Conservation (phyloP, 2,888 invertebrate species). For the Sepioteuthis lessoniana region DNA sequence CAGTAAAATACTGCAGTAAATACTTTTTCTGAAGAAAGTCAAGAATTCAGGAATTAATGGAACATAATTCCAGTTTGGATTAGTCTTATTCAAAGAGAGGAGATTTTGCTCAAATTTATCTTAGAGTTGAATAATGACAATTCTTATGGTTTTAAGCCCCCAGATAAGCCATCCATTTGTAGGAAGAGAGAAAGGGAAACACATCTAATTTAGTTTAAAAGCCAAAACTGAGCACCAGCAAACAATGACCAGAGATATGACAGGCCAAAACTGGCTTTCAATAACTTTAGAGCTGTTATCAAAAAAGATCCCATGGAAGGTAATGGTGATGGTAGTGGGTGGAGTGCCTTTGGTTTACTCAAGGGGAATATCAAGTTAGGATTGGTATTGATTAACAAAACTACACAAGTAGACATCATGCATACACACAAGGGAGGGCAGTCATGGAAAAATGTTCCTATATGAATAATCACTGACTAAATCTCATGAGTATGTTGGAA, state of each 20-base stretch:
- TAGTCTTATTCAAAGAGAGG: neutral
- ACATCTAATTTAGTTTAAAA: neutral
- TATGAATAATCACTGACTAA: neutral
- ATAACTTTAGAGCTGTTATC: no score
- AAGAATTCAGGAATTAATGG: neutral
- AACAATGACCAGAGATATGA: neutral
- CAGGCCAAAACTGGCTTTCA: no score
- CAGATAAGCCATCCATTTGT: neutral
- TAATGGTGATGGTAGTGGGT: neutral
- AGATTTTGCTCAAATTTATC: neutral
- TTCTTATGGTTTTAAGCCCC: neutral
- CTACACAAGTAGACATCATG: neutral
- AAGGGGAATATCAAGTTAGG: neutral
- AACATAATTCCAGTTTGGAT: neutral
- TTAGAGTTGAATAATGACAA: neutral
- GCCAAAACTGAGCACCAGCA: neutral
- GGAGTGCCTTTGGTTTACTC: neutral
- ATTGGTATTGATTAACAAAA: neutral
- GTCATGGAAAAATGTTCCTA: neutral
- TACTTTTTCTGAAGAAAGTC: neutral
- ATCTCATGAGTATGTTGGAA: neutral
- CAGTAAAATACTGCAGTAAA: neutral
- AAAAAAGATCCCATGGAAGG: neutral
- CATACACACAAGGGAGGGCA: neutral
- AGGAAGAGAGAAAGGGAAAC: neutral